These are phyloP conservation scores for Styela plicata DNA, from an alignment of 23 tunicate species.

Conservation along the genomic window DNA sequence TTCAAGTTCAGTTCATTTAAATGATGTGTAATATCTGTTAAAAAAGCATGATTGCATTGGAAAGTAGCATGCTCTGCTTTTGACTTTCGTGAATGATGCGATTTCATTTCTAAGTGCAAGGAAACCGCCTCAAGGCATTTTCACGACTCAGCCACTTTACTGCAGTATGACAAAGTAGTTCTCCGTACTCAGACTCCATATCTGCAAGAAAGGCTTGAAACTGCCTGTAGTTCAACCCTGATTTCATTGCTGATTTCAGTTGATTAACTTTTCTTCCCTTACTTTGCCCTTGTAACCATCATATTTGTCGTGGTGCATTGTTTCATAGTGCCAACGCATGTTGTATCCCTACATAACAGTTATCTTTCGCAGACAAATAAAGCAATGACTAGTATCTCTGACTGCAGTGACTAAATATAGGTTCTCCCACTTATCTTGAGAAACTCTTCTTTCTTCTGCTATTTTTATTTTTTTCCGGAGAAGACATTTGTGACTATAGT, in stretches of 20 bases:
- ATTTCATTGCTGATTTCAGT: conserved; percentile 25
- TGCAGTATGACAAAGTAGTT: conserved; percentile 41
- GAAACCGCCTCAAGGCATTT: conserved; percentile 46
- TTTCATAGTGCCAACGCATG: conserved; percentile 41
- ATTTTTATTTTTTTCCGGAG: neutral
- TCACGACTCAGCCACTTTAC: conserved; percentile 58
- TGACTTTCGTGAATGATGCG: conserved; percentile 30
- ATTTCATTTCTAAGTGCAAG: conserved; percentile 50
- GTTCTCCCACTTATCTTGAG: conserved; percentile 20
- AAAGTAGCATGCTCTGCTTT: conserved; percentile 8
- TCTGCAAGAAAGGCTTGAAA: conserved; percentile 39
- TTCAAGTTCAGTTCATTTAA: conserved; percentile 43
- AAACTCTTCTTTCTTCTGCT: neutral
- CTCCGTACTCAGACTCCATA: conserved; percentile 45
- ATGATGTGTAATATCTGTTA: conserved; percentile 51
- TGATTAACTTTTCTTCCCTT: neutral
- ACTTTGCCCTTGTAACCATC: conserved; percentile 27
- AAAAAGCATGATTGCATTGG: conserved; percentile 44
- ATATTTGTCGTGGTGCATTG: conserved; percentile 33
- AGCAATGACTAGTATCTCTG: conserved; percentile 29
- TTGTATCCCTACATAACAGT: conserved; percentile 46
- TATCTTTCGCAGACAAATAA: conserved; percentile 21
- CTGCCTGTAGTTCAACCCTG: conserved; percentile 26
- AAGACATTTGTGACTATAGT: neutral
- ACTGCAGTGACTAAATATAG: conserved; percentile 28